Percentiles rank a stretch among this genome's conserved stretches.
These are phyloP conservation scores for Alosa sapidissima DNA, from an alignment of 2,797 vertebrate genomes.

Conservation along the genomic window DNA sequence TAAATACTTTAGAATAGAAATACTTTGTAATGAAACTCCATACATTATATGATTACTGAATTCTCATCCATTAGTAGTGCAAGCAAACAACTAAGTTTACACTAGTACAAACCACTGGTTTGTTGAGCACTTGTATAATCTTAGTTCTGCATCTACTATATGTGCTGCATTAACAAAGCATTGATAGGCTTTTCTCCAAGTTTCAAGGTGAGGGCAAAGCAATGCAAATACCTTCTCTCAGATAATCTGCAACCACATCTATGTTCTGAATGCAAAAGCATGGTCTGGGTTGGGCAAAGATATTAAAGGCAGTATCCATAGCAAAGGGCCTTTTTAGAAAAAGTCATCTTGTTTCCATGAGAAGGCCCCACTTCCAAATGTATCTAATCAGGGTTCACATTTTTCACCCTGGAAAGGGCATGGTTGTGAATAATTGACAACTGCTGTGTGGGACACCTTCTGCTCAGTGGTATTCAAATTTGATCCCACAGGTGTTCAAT, in stretches of 20 bases:
- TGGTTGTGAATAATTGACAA: neutral
- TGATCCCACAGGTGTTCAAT: neutral
- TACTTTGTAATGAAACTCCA: too few species aligned
- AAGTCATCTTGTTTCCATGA: neutral
- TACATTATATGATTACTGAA: too few species aligned
- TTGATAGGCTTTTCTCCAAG: neutral
- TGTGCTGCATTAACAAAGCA: neutral
- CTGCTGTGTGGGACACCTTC: neutral
- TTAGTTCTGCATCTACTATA: neutral
- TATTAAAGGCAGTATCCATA: neutral
- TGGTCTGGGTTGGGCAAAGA: neutral
- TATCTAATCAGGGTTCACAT: neutral
- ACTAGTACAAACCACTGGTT: neutral
- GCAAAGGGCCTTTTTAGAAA: neutral
- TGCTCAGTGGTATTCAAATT: neutral
- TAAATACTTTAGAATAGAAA: too few species aligned
- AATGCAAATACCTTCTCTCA: neutral
- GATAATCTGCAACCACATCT: neutral
- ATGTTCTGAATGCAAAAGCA: neutral
- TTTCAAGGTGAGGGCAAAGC: neutral
- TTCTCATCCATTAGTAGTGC: too few species aligned
- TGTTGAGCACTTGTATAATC: neutral
- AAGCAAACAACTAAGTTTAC: neutral
- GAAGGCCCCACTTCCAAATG: neutral
- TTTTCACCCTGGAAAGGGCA: neutral